Percentiles rank a stretch among this genome's conserved stretches.
phyloP scores from a whole-genome alignment of 2,888 invertebrate species.

The Campaea margaritaria region DNA sequence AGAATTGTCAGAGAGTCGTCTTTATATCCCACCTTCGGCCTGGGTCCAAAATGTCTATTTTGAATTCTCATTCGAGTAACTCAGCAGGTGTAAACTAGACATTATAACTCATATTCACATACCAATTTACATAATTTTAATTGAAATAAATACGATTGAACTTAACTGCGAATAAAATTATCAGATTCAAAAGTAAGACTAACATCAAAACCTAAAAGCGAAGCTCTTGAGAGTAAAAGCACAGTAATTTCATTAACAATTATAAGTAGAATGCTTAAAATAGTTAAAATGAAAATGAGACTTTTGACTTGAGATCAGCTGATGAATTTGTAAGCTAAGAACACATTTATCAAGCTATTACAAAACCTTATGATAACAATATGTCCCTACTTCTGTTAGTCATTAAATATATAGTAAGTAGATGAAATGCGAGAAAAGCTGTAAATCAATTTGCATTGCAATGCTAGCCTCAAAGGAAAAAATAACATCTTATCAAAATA shows the following conservation, averaged over 20 bases:
- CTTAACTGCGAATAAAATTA: constrained; percentile 35
- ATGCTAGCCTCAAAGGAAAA: constrained; percentile 53
- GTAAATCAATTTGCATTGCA: constrained; percentile 42
- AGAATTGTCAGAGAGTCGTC: too few species aligned
- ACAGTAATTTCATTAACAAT: neutral
- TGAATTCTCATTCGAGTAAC: neutral
- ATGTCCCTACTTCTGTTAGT: constrained; percentile 3
- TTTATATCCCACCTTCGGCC: too few species aligned
- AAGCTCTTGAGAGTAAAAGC: constrained; percentile 5
- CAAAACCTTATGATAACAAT: neutral
- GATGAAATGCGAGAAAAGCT: constrained; percentile 27
- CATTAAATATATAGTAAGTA: constrained; percentile 16
- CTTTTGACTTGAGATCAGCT: constrained; percentile 35
- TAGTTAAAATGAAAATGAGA: constrained; percentile 32
- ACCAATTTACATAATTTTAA: constrained; percentile 21
- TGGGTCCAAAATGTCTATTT: neutral
- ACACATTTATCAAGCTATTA: constrained; percentile 6
- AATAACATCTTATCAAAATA: constrained; percentile 48
- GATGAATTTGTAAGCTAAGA: constrained; percentile 37
- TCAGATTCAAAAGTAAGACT: constrained; percentile 32
- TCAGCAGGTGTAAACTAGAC: constrained; percentile 10
- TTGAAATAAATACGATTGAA: constrained; percentile 39
- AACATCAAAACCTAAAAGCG: constrained; percentile 5
- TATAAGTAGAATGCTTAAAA: constrained; percentile 9
- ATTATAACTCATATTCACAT: constrained; percentile 9